These are phyloP conservation scores for Cynocephalus volans DNA, from an alignment of 2,113 vertebrate genomes.

Conservation along the genomic window DNA sequence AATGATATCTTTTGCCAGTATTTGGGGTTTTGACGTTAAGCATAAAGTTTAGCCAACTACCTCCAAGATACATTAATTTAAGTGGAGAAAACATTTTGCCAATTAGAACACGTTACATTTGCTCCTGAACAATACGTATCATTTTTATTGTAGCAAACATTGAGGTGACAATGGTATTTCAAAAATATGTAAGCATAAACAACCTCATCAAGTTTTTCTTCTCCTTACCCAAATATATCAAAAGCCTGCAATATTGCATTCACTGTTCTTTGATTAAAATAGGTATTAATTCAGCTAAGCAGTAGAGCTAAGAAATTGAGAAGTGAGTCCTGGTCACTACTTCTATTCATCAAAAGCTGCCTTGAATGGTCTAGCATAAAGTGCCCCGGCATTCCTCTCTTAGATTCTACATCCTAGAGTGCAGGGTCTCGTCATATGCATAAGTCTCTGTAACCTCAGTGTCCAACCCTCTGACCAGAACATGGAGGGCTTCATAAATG, in stretches of 20 bases:
- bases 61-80: neutral
- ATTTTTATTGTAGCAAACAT: neutral
- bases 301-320: neutral
- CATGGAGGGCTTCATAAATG: neutral
- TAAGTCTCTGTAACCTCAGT: neutral
- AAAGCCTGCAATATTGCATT: neutral
- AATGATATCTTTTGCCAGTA: neutral
- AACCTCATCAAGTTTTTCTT: neutral
- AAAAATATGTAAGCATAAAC: neutral
- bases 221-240: neutral
- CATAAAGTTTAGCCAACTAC: neutral
- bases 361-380: neutral
- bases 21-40: slow-evolving; percentile 11
- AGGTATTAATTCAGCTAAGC: neutral
- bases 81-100: neutral
- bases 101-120: neutral
- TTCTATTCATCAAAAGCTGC: neutral
- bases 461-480: neutral
- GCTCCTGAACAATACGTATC: neutral
- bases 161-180: neutral
- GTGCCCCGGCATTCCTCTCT: too few species aligned
- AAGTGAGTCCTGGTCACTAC: neutral
- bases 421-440: neutral
- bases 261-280: neutral
- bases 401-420: neutral